A percentile compares a stretch with the other conserved stretches of the same genome.
These are phyloP conservation scores for Lophochroa leadbeateri DNA, from an alignment of 2,113 vertebrate species.

Conservation along the genomic window DNA sequence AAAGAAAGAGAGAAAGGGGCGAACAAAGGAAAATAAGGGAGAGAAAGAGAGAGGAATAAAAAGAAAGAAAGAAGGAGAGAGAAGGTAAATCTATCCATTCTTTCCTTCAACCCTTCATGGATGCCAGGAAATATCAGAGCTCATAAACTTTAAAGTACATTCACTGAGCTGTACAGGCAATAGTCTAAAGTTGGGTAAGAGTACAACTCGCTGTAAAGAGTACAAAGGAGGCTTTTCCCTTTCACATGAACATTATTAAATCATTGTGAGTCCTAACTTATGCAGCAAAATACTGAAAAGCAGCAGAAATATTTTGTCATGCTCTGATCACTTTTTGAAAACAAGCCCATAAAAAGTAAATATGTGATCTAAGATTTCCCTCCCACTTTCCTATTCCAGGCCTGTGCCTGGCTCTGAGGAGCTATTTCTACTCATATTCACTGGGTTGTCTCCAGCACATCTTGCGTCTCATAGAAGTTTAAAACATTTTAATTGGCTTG, in stretches of 20 bases:
- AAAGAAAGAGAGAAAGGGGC: neutral
- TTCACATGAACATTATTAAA: constrained; percentile 50
- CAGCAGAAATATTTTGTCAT: constrained; percentile 70
- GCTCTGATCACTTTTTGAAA: constrained; percentile 65
- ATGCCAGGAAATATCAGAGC: constrained; percentile 68
- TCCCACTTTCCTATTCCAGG: neutral
- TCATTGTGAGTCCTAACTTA: constrained; percentile 43
- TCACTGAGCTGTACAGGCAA: constrained; percentile 80
- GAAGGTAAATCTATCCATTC: constrained; percentile 43
- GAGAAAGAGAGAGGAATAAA: neutral
- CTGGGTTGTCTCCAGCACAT: neutral
- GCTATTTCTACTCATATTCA: neutral
- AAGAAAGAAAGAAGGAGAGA: constrained; percentile 53
- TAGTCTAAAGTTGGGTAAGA: constrained; percentile 69
- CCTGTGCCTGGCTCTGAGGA: neutral
- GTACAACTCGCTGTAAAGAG: constrained; percentile 58
- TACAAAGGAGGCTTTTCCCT: constrained; percentile 47
- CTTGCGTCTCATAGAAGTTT: neutral
- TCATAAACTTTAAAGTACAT: constrained; percentile 77
- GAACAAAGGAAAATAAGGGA: neutral
- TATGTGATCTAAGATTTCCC: constrained; percentile 36
- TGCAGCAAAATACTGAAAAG: constrained; percentile 73
- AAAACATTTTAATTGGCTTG: constrained; percentile 13
- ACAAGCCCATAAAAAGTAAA: constrained; percentile 58
- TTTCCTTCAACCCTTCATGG: constrained; percentile 67